Conservation (phyloP, 2,888 invertebrate genomes). For the Cataglyphis altisquamis region DNA sequence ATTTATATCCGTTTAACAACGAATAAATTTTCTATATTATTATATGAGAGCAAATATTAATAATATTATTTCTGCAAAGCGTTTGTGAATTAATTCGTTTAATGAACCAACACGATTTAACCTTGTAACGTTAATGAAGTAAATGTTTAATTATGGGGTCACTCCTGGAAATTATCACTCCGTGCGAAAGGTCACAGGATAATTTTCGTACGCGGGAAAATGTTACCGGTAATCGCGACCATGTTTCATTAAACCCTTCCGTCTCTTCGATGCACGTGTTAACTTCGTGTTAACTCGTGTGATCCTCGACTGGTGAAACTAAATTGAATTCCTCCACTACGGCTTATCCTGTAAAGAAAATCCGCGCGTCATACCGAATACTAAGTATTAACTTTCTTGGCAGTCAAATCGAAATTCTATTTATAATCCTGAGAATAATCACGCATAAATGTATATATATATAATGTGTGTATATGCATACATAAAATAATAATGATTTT, state of each 20-base stretch:
- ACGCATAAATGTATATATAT: neutral
- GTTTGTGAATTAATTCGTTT: neutral
- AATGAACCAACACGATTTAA: neutral
- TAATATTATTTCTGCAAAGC: neutral
- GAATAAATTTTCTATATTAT: conserved; percentile 1
- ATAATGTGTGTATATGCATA: neutral
- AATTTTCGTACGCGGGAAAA: conserved; percentile 16
- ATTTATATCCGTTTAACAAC: neutral
- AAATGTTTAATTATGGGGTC: conserved; percentile 26
- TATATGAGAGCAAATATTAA: neutral
- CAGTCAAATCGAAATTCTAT: neutral
- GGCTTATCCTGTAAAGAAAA: conserved; percentile 24
- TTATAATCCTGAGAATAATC: neutral
- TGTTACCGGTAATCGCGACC: conserved; percentile 32
- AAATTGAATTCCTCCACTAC: conserved; percentile 54
- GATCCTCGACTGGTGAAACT: conserved; percentile 21
- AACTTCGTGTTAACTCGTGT: conserved; percentile 4
- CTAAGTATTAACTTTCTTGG: neutral
- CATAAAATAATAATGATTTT: neutral
- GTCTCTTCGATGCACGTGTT: conserved; percentile 17
- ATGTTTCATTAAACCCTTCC: conserved; percentile 44
- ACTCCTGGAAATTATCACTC: neutral
- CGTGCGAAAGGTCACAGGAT: conserved; percentile 19
- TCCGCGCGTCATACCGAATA: conserved; percentile 6
- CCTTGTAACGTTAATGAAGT: neutral